Conservation (phyloP, 2,797 vertebrate species). For the Passerculus sandwichensis region DNA sequence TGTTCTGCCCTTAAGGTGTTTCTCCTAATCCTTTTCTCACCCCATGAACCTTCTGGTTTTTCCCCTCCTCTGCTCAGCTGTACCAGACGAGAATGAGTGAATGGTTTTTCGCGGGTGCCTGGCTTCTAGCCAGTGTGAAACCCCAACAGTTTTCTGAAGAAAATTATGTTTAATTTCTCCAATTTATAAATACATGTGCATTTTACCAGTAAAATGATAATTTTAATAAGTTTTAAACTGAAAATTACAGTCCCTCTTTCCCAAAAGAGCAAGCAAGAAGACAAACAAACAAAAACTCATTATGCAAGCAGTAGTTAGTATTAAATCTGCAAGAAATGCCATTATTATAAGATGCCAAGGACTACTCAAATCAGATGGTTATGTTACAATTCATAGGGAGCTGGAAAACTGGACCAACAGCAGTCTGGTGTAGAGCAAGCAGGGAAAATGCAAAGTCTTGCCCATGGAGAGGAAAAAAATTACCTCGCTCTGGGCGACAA, state of each 20-base stretch:
- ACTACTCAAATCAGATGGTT: background rate
- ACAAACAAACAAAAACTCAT: background rate
- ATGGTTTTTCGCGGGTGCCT: background rate
- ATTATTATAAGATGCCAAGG: background rate
- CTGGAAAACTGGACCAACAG: background rate
- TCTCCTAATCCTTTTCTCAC: background rate
- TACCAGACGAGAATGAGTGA: background rate
- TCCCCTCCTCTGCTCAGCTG: background rate
- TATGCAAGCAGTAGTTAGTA: background rate
- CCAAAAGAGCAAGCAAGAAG: background rate
- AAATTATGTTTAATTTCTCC: background rate
- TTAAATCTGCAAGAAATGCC: background rate
- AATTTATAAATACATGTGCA: background rate
- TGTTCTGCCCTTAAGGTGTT: background rate
- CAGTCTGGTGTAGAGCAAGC: background rate
- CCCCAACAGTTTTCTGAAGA: background rate
- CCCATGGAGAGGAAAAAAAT: background rate
- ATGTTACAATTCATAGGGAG: background rate
- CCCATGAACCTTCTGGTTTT: background rate
- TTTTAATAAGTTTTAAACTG: background rate
- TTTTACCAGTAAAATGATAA: background rate
- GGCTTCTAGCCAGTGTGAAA: background rate
- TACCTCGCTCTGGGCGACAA: rapidly evolving
- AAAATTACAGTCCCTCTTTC: background rate
- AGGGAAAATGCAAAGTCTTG: background rate